Evolutionary conservation across 2,113 vertebrate species (phyloP).

Genomic region (Gallinago paraguaiae): DNA sequence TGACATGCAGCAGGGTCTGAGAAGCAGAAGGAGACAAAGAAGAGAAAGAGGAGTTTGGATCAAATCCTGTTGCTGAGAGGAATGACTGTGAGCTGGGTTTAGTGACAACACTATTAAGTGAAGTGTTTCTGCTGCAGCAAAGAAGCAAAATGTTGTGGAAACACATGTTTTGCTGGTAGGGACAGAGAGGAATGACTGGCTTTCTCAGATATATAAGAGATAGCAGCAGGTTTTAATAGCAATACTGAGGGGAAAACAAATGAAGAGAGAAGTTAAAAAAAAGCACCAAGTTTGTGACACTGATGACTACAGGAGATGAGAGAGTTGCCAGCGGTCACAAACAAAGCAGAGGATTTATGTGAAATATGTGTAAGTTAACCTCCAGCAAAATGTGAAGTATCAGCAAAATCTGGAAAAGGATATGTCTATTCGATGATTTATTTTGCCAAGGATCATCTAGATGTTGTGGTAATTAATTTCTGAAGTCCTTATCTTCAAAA

Average conservation of each 20-base stretch:
- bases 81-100: neutral
- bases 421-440: neutral
- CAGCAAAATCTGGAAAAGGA: neutral
- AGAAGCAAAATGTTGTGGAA: neutral
- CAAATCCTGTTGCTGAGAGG: neutral
- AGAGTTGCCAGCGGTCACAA: neutral
- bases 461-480: neutral
- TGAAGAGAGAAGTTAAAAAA: neutral
- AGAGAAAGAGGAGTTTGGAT: neutral
- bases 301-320: neutral
- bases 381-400: neutral
- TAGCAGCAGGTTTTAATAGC: neutral
- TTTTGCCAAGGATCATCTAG: neutral
- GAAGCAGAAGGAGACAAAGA: neutral
- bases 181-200: neutral
- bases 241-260: neutral
- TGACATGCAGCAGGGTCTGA: neutral
- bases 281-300: neutral
- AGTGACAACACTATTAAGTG: neutral
- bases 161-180: constrained; percentile 14
- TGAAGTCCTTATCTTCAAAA: neutral
- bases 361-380: neutral
- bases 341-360: neutral
- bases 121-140: neutral
- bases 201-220: neutral